These are phyloP conservation scores for Peromyscus californicus DNA, from an alignment of 2,113 vertebrate genomes.

Conservation along the genomic window DNA sequence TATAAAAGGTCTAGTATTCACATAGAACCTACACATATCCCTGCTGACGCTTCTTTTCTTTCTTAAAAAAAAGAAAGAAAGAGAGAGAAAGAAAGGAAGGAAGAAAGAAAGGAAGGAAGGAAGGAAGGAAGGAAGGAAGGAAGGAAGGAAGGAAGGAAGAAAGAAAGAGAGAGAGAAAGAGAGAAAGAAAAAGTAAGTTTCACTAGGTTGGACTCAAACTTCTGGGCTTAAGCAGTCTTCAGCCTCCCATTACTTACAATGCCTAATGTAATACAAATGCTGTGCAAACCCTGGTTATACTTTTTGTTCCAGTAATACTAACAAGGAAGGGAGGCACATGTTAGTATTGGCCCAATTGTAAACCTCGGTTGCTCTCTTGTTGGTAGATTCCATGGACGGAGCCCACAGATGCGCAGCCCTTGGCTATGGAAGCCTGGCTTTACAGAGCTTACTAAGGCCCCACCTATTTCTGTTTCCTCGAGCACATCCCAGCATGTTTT, in stretches of 20 bases:
- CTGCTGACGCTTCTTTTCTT: background rate
- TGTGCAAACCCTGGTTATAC: background rate
- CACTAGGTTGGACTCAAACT: background rate
- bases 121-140: fast-evolving
- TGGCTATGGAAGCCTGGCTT: background rate
- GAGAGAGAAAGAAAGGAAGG: no score
- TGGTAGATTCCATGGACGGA: background rate
- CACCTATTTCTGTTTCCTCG: background rate
- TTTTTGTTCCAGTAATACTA: background rate
- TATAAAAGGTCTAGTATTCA: background rate
- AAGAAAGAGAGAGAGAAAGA: no score
- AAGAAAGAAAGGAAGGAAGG: fast-evolving
- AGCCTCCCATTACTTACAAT: no score
- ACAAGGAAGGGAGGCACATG: background rate
- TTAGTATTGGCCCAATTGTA: background rate
- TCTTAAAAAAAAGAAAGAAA: background rate
- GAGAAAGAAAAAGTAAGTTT: no score
- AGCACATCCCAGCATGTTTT: background rate
- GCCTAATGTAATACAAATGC: background rate
- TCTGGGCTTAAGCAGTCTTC: background rate
- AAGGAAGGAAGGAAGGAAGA: no score
- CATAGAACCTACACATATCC: background rate
- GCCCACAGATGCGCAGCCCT: background rate
- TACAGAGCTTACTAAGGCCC: background rate
- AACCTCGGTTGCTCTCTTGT: background rate